These are phyloP conservation scores for Drosophila peninsularis DNA, from an alignment of 2,888 invertebrate genomes.

Conservation along the genomic window DNA sequence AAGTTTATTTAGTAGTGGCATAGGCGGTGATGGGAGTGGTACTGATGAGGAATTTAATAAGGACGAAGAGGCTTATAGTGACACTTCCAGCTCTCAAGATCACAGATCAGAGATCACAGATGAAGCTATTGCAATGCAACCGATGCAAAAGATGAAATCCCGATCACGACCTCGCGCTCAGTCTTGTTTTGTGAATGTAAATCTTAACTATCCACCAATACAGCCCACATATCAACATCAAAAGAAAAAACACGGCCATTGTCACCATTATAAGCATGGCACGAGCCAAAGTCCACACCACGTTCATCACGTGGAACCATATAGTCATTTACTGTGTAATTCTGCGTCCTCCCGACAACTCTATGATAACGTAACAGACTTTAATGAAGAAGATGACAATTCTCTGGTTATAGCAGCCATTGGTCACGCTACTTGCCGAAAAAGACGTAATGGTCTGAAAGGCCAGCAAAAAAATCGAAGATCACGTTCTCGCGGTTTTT, in stretches of 20 bases:
- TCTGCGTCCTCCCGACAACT: slow-evolving; percentile 76
- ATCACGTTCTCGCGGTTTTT: slow-evolving; percentile 42
- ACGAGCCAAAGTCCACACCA: slow-evolving; percentile 50
- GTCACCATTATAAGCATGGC: slow-evolving; percentile 34
- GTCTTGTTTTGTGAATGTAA: slow-evolving; percentile 78
- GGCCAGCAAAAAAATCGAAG: slow-evolving; percentile 48
- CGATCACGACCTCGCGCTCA: slow-evolving; percentile 71
- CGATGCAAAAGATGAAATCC: slow-evolving; percentile 2
- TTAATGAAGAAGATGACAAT: slow-evolving; percentile 42
- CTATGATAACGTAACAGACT: slow-evolving; percentile 76
- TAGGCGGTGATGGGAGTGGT: slow-evolving; percentile 50
- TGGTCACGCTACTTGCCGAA: slow-evolving; percentile 44
- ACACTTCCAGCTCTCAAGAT: slow-evolving; percentile 37
- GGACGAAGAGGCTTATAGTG: slow-evolving; percentile 49
- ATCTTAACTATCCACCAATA: slow-evolving; percentile 48
- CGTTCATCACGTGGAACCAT: slow-evolving; percentile 69
- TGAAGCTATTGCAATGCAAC: slow-evolving; percentile 7
- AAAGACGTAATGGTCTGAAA: slow-evolving; percentile 50
- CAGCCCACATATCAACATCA: slow-evolving; percentile 50
- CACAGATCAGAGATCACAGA: slow-evolving; percentile 27
- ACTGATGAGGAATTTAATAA: slow-evolving; percentile 34
- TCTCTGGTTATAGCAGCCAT: slow-evolving; percentile 34
- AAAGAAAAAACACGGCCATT: slow-evolving; percentile 14
- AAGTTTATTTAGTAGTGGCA: slow-evolving; percentile 66
- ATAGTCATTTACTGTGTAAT: slow-evolving; percentile 57